Base-by-base conservation (phyloP, 1,140 invertebrate genomes). In the Zaprionus kolodkinae region DNA sequence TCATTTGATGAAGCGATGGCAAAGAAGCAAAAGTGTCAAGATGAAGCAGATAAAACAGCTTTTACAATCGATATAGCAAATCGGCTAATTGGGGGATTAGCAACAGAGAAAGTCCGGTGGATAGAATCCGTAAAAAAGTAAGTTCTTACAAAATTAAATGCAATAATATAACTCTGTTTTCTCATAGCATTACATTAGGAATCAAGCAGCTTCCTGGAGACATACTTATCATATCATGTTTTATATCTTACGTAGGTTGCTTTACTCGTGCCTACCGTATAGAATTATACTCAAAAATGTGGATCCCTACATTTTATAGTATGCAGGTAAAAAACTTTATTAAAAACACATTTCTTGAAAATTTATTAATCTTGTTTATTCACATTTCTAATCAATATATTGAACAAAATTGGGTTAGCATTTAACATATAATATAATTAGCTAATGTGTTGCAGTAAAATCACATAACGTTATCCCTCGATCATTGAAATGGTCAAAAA, bases 171-270 rank as follows among this genome's bases (percentile, higher is more conserved):
- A 48, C 11, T 1, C 71, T 94, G 93, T 45, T 82, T 94, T 25
- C 17, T 15, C 11, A 13, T 35, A 78, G 93, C 93, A 70, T 88
- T 82, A 76, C 94, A 94, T 78, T 95, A 94, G 70, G 93, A 95
- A 54, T 97, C 10, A 35, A 48, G 96, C 70, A 93, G 11, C 50
- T 99, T 40, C 97, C 98, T 1, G 98, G 98, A 3, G 98, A 99
- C 87, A 95, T 98, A 36, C 93, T 99, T 0, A 91, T 99, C 3
- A 95, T 97, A 6, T 96, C 97, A 6, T 97, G 98, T n/a, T 99
- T 99, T 93, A 96, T 99, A 54, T 99, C 98, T 0, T 99, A 99
- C 91, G 96, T 98, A 7, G 98, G 98, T 2, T 98, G 97, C 77
- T 99, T 99, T 91, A 97, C 96, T 6, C 96, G 96, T 79, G 94